Evolutionary conservation across 1,140 invertebrate genomes (phyloP).

Genomic region (Drosophila seguyi): DNA sequence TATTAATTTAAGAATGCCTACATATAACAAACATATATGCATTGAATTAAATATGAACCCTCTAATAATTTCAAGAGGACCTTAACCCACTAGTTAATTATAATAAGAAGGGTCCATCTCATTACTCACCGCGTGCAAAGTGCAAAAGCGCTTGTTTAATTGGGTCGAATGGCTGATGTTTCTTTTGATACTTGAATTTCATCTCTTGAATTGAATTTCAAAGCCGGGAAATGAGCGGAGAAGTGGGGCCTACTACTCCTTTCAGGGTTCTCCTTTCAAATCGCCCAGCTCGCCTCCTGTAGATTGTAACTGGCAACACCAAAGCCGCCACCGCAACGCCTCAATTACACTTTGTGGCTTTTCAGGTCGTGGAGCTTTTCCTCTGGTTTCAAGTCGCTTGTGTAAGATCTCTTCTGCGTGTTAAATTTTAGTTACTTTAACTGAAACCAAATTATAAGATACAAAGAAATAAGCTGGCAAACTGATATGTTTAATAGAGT

Average conservation of each 20-base stretch:
- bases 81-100: not conserved
- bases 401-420: slow-evolving; percentile 2
- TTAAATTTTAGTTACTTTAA: slow-evolving; percentile 38
- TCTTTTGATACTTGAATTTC: slow-evolving; percentile 78
- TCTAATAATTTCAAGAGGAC: not conserved
- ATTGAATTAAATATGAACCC: too few relatives aligned
- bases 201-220: slow-evolving; percentile 57
- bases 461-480: not conserved
- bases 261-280: slow-evolving; percentile 5
- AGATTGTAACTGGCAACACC: slow-evolving; percentile 52
- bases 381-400: slow-evolving; percentile 4
- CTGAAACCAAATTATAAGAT: slow-evolving; percentile 24
- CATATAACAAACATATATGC: too few relatives aligned
- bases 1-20: too few relatives aligned
- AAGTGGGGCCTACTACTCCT: slow-evolving; percentile 16
- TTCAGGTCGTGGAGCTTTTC: not conserved
- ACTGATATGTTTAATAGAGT: not conserved
- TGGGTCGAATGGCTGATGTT: slow-evolving; percentile 55
- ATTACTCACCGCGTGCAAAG: slow-evolving; percentile 48
- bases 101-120: not conserved
- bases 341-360: slow-evolving; percentile 53
- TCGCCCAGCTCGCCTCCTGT: slow-evolving; percentile 11
- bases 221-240: slow-evolving; percentile 1
- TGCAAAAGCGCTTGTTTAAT: slow-evolving; percentile 49
- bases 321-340: slow-evolving; percentile 29